phyloP scores from a whole-genome alignment of 1,140 invertebrate genomes.

The Trachelipus rathkii region DNA sequence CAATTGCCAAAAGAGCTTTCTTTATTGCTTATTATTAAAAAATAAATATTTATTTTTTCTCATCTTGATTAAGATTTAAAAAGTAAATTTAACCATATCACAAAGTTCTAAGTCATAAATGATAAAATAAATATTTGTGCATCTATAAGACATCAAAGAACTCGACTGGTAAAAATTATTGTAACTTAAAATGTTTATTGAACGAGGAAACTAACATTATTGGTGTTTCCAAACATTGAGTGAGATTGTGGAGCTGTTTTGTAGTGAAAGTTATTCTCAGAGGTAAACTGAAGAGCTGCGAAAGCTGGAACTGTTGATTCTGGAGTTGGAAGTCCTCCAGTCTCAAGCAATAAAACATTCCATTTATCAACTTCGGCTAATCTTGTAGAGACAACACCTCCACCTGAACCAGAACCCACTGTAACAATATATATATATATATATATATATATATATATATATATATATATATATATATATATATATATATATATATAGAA shows the following conservation, averaged over 20 bases:
- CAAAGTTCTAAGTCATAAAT: no score
- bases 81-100: no score
- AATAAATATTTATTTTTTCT: no score
- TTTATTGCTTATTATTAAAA: no score
- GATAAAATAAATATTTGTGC: no score
- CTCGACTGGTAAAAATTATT: no score
- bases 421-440: neutral
- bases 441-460: neutral
- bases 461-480: neutral
- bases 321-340: constrained; percentile 40
- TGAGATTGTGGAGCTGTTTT: constrained; percentile 10
- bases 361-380: constrained; percentile 45
- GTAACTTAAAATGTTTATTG: no score
- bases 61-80: no score
- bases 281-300: neutral
- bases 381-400: constrained; percentile 46
- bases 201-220: neutral
- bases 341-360: constrained; percentile 47
- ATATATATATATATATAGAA: neutral
- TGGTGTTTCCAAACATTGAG: constrained; percentile 3
- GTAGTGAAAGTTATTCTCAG: neutral
- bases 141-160: no score
- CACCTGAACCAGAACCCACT: constrained; percentile 37
- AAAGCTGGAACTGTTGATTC: constrained; percentile 12
- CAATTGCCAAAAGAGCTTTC: no score